A percentile compares a stretch with the other conserved stretches of the same genome.
phyloP scores from a whole-genome alignment of 2,888 invertebrate species.

The Spodoptera littoralis region DNA sequence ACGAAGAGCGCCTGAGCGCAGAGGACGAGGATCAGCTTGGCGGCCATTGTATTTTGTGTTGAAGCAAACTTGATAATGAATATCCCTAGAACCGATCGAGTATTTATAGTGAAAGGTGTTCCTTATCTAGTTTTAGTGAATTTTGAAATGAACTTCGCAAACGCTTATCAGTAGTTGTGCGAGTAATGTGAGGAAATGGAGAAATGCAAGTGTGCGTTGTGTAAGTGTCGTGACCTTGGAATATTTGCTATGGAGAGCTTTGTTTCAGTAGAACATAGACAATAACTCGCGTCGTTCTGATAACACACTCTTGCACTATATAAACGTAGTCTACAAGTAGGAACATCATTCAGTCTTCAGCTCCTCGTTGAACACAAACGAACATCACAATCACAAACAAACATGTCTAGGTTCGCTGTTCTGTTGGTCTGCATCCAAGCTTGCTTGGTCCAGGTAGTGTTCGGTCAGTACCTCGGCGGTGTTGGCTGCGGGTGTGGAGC shows the following conservation, averaged over 20 bases:
- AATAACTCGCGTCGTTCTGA: not conserved
- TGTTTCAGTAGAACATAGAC: not conserved
- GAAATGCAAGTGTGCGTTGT: not conserved
- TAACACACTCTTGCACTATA: conserved; percentile 4
- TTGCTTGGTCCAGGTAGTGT: too few relatives aligned
- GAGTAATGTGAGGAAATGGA: not conserved
- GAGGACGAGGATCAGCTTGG: conserved; percentile 1
- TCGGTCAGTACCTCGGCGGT: too few relatives aligned
- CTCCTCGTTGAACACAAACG: conserved; percentile 3
- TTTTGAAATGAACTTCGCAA: not conserved
- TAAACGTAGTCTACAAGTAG: conserved; percentile 1
- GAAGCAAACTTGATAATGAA: not conserved
- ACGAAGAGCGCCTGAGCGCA: conserved; percentile 27
- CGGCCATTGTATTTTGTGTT: conserved; percentile 1
- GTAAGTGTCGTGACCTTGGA: conserved; percentile 1
- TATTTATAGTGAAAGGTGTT: too few relatives aligned
- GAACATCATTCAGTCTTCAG: conserved; percentile 6
- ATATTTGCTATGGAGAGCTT: conserved; percentile 1
- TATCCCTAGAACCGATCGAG: too few relatives aligned
- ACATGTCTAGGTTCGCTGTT: not conserved
- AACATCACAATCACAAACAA: too few relatives aligned
- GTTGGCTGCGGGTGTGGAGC: too few relatives aligned
- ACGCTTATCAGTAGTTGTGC: conserved; percentile 5
- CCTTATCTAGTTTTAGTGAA: not conserved
- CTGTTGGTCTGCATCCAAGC: not conserved